phyloP scores from a whole-genome alignment of 2,797 vertebrate species.

The Xenops minutus region DNA sequence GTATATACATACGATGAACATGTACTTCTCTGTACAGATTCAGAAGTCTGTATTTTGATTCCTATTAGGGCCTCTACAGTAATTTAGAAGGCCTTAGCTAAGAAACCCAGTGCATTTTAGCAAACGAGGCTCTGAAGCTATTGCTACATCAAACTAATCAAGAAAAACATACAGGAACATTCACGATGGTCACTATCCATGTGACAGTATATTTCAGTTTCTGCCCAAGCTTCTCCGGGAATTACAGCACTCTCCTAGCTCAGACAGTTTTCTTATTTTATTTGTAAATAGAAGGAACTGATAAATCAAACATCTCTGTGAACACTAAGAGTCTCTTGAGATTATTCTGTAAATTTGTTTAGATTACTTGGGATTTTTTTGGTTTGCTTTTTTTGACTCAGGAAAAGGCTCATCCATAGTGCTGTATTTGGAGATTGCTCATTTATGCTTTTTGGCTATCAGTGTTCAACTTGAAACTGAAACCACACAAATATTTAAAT shows the following conservation, averaged over 20 bases:
- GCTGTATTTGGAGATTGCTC: background rate
- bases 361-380: background rate
- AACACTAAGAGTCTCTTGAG: background rate
- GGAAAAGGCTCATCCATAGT: background rate
- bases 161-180: background rate
- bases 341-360: background rate
- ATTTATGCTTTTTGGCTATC: background rate
- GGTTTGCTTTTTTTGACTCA: background rate
- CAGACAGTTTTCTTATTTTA: background rate
- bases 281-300: background rate
- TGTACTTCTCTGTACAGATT: background rate
- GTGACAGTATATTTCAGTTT: background rate
- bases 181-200: background rate
- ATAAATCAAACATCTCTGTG: background rate
- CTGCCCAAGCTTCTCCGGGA: background rate
- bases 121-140: background rate
- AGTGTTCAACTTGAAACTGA: slow-evolving; percentile 15
- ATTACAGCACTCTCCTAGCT: background rate
- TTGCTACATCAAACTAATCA: background rate
- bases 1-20: background rate
- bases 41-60: background rate
- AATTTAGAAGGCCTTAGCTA: background rate
- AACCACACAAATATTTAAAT: background rate
- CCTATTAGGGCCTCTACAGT: background rate
- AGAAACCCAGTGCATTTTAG: background rate